A percentile compares a stretch with the other conserved stretches of the same genome.
These are phyloP conservation scores for Listronotus bonariensis DNA, from an alignment of 1,140 invertebrate species.

Conservation along the genomic window DNA sequence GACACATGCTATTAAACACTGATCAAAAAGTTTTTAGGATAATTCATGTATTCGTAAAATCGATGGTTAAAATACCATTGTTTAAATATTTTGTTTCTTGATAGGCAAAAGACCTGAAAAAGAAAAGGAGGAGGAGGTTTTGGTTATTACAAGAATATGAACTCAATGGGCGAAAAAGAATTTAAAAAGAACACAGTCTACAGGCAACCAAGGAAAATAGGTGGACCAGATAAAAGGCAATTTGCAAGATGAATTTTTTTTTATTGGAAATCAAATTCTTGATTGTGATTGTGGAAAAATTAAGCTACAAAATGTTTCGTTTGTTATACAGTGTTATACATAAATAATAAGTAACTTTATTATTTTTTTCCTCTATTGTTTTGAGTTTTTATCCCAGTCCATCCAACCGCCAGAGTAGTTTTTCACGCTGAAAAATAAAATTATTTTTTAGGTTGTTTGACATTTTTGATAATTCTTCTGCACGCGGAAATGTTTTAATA, in stretches of 20 bases:
- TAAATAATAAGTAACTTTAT: no score
- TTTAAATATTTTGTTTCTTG: no score
- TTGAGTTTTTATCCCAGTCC: constrained; percentile 12
- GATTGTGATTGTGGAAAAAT: neutral
- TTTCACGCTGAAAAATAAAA: constrained; percentile 16
- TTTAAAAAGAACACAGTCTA: constrained; percentile 65
- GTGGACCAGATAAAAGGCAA: constrained; percentile 56
- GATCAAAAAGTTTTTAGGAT: no score
- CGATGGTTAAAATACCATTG: no score
- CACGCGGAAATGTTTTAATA: no score
- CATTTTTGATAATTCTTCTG: no score
- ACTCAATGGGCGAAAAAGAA: constrained; percentile 59
- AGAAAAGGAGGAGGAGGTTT: constrained; percentile 75
- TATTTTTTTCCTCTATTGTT: neutral
- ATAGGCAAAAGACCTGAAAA: constrained; percentile 60
- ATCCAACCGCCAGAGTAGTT: constrained; percentile 15
- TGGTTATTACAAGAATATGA: constrained; percentile 73
- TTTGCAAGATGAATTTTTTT: constrained; percentile 58
- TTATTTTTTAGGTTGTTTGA: neutral
- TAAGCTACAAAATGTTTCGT: no score
- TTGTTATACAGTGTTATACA: no score
- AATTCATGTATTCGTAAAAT: no score
- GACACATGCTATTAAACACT: no score
- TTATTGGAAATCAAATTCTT: neutral
- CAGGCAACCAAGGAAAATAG: constrained; percentile 59